A percentile compares a stretch with the other conserved stretches of the same genome.
phyloP scores from a whole-genome alignment of 2,888 invertebrate species.

The Netelia inedita region DNA sequence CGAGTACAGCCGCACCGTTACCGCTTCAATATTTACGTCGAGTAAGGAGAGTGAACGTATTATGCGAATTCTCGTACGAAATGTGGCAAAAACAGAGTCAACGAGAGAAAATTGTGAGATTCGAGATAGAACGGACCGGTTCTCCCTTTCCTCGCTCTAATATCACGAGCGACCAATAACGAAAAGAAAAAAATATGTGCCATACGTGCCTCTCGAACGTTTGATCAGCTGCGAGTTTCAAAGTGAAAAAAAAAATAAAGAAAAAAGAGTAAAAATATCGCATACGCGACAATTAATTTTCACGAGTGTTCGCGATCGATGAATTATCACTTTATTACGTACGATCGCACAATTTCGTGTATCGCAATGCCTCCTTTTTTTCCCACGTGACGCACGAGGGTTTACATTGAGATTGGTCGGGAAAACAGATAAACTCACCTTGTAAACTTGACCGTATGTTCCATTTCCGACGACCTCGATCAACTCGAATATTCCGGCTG shows the following conservation, averaged over 20 bases:
- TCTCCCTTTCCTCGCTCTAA: background rate
- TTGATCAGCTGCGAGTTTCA: constrained; percentile 55
- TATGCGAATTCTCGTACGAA: background rate
- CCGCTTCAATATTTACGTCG: background rate
- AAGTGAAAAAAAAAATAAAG: background rate
- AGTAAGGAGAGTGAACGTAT: background rate
- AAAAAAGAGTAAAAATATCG: background rate
- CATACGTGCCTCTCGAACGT: constrained; percentile 37
- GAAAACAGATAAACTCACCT: constrained; percentile 88
- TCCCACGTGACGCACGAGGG: constrained; percentile 8
- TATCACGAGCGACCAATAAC: constrained; percentile 2
- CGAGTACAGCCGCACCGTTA: background rate
- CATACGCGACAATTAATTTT: constrained; percentile 35
- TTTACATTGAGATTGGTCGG: constrained; percentile 61
- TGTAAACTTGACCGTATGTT: constrained; percentile 99
- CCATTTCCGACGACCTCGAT: constrained; percentile 99
- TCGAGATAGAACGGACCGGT: background rate
- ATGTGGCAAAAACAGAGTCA: background rate
- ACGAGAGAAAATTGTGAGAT: background rate
- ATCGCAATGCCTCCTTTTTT: constrained; percentile 21
- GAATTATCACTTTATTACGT: constrained; percentile 48
- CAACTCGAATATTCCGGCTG: constrained; percentile 99
- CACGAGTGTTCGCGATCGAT: constrained; percentile 42
- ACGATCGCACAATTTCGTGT: constrained; percentile 22
- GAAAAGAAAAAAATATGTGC: background rate